Evolutionary conservation across 2,113 vertebrate species (phyloP).

Genomic region (Thalassoma bifasciatum): DNA sequence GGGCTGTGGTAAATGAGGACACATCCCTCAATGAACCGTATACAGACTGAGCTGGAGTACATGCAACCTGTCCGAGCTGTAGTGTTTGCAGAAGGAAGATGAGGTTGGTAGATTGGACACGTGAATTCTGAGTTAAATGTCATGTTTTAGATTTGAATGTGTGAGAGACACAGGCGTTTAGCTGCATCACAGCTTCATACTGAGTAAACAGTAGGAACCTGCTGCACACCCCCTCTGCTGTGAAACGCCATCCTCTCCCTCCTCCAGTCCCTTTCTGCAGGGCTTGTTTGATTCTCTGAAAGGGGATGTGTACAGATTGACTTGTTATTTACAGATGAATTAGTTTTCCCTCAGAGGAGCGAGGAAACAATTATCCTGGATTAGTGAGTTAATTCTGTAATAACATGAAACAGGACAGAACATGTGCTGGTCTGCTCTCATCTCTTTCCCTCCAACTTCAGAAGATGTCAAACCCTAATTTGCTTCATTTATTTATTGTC

Average conservation of each 20-base stretch:
- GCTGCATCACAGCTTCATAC: too few relatives aligned
- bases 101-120: too few relatives aligned
- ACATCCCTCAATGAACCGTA: too few relatives aligned
- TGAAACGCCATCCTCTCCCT: background rate
- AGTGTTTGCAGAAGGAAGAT: too few relatives aligned
- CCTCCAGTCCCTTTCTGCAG: background rate
- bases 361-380: conserved; percentile 32
- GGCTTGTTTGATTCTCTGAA: background rate
- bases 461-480: background rate
- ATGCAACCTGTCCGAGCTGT: too few relatives aligned
- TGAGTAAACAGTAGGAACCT: background rate
- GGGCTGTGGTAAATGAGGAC: too few relatives aligned
- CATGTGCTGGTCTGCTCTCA: background rate
- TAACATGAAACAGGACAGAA: conserved; percentile 9
- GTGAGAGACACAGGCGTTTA: too few relatives aligned
- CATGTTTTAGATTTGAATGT: too few relatives aligned
- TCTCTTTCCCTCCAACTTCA: background rate
- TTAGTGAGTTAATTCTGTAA: conserved; percentile 27
- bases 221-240: background rate
- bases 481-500: background rate
- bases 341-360: conserved; percentile 9
- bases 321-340: conserved; percentile 28
- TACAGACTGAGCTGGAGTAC: too few relatives aligned
- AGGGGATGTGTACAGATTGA: conserved; percentile 12
- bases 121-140: too few relatives aligned